Percentiles rank a stretch among this genome's conserved stretches.
Conservation (phyloP, 2,113 vertebrate species). For the Siphamia tubifer region DNA sequence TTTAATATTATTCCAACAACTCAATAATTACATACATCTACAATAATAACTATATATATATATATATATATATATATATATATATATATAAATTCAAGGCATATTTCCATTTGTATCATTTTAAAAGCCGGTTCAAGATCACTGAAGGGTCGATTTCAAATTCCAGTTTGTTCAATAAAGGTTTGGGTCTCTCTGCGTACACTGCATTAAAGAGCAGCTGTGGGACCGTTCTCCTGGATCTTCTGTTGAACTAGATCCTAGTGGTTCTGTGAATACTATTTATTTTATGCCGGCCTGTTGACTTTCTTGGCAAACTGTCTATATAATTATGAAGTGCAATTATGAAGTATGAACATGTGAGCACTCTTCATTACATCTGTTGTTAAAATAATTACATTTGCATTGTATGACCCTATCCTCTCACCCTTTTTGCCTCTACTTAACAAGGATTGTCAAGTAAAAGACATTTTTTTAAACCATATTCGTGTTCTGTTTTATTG, state of each 20-base stretch:
- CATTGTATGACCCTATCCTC: constrained; percentile 69
- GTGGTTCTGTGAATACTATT: constrained; percentile 64
- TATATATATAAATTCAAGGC: too few species aligned
- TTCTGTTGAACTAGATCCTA: constrained; percentile 58
- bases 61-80: too few species aligned
- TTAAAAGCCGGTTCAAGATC: too few species aligned
- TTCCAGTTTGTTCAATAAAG: too few species aligned
- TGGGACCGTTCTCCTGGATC: constrained; percentile 40
- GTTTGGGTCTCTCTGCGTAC: too few species aligned
- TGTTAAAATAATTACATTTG: constrained; percentile 73
- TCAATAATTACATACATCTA: too few species aligned
- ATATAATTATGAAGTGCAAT: constrained; percentile 82
- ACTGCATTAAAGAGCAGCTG: constrained; percentile 28
- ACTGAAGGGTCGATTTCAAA: too few species aligned
- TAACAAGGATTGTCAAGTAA: constrained; percentile 80
- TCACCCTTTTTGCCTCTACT: constrained; percentile 70
- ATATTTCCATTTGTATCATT: too few species aligned
- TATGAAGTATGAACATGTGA: constrained; percentile 75
- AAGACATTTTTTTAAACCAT: constrained; percentile 76
- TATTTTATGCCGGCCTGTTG: constrained; percentile 66
- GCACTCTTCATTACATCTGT: constrained; percentile 66
- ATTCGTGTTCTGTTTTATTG: constrained; percentile 34
- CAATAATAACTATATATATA: too few species aligned
- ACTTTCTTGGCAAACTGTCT: constrained; percentile 64
- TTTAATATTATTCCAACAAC: too few species aligned